These are phyloP conservation scores for Sympetrum striolatum DNA, from an alignment of 2,888 invertebrate species.

Conservation along the genomic window DNA sequence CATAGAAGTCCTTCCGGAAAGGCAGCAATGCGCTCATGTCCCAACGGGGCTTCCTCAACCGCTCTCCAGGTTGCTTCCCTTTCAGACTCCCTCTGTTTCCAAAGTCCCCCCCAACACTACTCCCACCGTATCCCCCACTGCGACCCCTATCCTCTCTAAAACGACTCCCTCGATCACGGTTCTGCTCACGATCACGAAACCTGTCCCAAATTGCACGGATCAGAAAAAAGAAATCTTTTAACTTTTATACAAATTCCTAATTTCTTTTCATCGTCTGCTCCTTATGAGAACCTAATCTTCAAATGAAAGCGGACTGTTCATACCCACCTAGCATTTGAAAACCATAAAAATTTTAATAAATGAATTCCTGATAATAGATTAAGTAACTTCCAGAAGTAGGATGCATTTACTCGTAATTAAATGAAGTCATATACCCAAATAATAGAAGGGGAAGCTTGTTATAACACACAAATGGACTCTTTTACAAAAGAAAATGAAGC, in stretches of 20 bases:
- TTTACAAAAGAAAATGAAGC: too few species aligned
- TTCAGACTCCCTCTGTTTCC: slow-evolving; percentile 58
- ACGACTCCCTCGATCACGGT: slow-evolving; percentile 44
- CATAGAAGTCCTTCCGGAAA: slow-evolving; percentile 93
- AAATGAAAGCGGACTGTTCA: too few species aligned
- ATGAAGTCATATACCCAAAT: too few species aligned
- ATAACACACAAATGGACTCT: too few species aligned
- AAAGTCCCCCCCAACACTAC: slow-evolving; percentile 50
- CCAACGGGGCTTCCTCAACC: slow-evolving; percentile 87
- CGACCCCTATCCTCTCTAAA: slow-evolving; percentile 53
- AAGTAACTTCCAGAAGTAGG: too few species aligned
- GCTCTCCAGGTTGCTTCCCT: slow-evolving; percentile 76
- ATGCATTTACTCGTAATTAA: too few species aligned
- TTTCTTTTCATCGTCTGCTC: too few species aligned
- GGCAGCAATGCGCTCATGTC: slow-evolving; percentile 80
- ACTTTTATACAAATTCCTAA: background rate
- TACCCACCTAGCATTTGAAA: too few species aligned
- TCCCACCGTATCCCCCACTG: slow-evolving; percentile 54
- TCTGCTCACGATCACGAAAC: slow-evolving; percentile 39
- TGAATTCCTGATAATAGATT: too few species aligned
- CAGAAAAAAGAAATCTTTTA: slow-evolving; percentile 6
- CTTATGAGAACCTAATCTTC: too few species aligned
- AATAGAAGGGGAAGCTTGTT: too few species aligned
- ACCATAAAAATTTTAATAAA: too few species aligned
- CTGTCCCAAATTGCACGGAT: slow-evolving; percentile 1